Evolutionary conservation across 1,140 invertebrate genomes (phyloP).

Genomic region (Homarus americanus): DNA sequence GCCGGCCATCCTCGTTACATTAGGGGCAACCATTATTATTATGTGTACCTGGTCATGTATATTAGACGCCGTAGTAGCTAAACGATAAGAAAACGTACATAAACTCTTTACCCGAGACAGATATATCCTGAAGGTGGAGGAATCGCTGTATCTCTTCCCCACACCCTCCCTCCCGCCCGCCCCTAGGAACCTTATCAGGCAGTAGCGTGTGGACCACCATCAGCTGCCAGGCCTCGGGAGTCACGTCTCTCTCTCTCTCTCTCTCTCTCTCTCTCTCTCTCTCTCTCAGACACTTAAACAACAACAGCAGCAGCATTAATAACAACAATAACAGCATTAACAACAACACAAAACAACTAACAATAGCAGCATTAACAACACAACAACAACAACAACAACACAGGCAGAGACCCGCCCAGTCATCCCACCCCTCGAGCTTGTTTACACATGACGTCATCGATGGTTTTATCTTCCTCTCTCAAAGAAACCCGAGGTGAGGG

Average conservation of each 20-base stretch:
- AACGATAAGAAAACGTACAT: too few species aligned
- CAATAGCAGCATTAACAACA: not conserved
- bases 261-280: constrained; percentile 20
- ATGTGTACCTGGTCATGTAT: too few species aligned
- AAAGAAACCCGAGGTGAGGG: not conserved
- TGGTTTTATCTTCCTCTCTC: not conserved
- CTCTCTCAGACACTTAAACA: not conserved
- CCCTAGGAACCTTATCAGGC: too few species aligned
- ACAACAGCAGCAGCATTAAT: not conserved
- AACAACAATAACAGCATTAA: not conserved
- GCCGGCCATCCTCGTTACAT: too few species aligned
- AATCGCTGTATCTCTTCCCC: not conserved
- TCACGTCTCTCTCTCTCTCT: constrained; percentile 12
- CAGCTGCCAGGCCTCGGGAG: too few species aligned
- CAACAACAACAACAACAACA: not conserved
- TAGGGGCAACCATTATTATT: too few species aligned
- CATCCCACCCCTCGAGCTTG: not conserved
- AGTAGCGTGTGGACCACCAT: not conserved
- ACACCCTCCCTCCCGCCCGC: constrained; percentile 1
- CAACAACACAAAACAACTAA: not conserved
- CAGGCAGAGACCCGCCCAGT: not conserved
- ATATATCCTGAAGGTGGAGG: too few species aligned
- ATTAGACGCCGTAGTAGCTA: too few species aligned
- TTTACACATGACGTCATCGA: not conserved
- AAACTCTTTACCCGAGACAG: too few species aligned